phyloP scores from a whole-genome alignment of 2,113 vertebrate species.

The Pelecanoides urinatrix region DNA sequence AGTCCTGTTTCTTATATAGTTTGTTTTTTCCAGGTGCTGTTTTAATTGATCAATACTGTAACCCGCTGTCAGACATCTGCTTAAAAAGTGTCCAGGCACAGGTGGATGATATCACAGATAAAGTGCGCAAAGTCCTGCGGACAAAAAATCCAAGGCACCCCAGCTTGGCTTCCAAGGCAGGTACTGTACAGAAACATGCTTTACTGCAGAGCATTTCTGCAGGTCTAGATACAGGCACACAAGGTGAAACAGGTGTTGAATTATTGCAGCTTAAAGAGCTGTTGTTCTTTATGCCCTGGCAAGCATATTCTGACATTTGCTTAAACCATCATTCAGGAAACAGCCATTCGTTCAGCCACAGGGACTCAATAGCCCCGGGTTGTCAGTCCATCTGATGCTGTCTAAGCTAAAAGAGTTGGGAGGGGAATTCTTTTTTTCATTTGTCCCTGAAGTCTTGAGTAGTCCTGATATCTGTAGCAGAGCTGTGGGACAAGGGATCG shows the following conservation, averaged over 20 bases:
- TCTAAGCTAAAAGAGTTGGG: background rate
- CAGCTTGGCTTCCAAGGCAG: slow-evolving; percentile 80
- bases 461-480: background rate
- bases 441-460: background rate
- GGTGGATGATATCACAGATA: slow-evolving; percentile 85
- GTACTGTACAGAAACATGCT: slow-evolving; percentile 37
- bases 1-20: slow-evolving; percentile 28
- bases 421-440: background rate
- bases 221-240: background rate
- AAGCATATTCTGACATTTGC: background rate
- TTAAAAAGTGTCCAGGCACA: slow-evolving; percentile 83
- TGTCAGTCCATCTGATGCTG: background rate
- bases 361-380: background rate
- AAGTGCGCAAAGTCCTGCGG: slow-evolving; percentile 86
- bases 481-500: background rate
- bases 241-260: background rate
- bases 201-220: background rate
- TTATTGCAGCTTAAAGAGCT: background rate
- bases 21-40: slow-evolving; percentile 83
- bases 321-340: background rate
- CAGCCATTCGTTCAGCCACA: background rate
- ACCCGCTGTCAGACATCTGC: slow-evolving; percentile 89
- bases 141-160: slow-evolving; percentile 88
- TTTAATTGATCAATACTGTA: slow-evolving; percentile 95
- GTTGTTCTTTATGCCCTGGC: background rate